These are phyloP conservation scores for Campylorhamphus procurvoides DNA, from an alignment of 2,113 vertebrate species.

Conservation along the genomic window DNA sequence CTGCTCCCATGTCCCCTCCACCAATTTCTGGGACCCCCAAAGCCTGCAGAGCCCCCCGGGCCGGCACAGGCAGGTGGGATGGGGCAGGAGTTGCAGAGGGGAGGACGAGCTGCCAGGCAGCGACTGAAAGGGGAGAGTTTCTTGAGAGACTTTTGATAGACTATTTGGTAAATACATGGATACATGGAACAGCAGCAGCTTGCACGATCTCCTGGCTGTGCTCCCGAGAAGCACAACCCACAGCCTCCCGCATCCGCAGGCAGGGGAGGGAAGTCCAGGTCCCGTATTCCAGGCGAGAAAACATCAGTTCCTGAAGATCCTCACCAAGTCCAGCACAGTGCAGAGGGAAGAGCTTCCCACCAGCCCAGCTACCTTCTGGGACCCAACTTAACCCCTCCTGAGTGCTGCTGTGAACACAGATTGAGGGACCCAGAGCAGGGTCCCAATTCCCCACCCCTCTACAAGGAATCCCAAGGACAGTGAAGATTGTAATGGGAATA, in stretches of 20 bases:
- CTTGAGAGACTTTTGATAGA: background rate
- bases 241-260: background rate
- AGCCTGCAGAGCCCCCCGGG: background rate
- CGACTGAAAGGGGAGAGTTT: background rate
- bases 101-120: background rate
- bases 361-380: background rate
- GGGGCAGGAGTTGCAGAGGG: background rate
- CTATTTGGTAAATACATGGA: conserved; percentile 35
- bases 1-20: background rate
- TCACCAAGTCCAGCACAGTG: background rate
- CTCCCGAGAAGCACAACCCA: background rate
- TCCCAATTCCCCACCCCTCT: background rate
- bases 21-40: background rate
- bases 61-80: background rate
- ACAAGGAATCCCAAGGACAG: background rate
- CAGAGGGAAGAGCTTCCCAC: background rate
- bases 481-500: background rate
- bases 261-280: background rate
- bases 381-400: background rate
- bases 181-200: conserved; percentile 5
- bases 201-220: background rate
- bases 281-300: background rate
- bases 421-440: background rate
- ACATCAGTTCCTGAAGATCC: background rate
- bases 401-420: background rate